Evolutionary conservation across 2,888 invertebrate species (phyloP).

Genomic region (Ischnus inquisitorius): DNA sequence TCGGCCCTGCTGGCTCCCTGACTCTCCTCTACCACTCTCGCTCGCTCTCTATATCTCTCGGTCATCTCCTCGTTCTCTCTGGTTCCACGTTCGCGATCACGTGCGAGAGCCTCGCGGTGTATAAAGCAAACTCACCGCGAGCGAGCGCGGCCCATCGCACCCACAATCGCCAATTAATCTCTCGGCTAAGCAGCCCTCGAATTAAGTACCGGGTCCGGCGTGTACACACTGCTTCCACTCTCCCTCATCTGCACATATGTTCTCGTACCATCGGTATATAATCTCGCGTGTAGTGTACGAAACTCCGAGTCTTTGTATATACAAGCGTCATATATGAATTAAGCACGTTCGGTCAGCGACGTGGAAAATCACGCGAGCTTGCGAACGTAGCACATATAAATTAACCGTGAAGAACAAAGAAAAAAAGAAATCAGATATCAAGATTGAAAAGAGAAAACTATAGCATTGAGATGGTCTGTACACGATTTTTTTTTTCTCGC

Average conservation of each 20-base stretch:
- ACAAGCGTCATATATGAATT: constrained; percentile 17
- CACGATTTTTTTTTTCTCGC: background rate
- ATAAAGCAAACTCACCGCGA: constrained; percentile 71
- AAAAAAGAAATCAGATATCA: background rate
- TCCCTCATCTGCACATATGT: constrained; percentile 28
- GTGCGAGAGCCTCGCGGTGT: constrained; percentile 58
- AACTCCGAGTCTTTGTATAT: background rate
- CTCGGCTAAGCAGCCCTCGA: constrained; percentile 80
- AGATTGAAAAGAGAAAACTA: background rate
- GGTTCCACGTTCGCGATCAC: constrained; percentile 58
- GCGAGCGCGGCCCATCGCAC: constrained; percentile 76
- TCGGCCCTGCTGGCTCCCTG: constrained; percentile 70
- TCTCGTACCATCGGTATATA: background rate
- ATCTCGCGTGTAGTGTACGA: background rate
- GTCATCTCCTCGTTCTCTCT: constrained; percentile 30
- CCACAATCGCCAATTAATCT: constrained; percentile 84
- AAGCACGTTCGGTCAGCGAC: constrained; percentile 6
- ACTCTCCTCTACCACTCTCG: constrained; percentile 55
- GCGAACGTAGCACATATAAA: background rate
- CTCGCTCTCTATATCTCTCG: constrained; percentile 29
- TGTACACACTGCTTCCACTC: constrained; percentile 47
- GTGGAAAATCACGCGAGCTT: constrained; percentile 15
- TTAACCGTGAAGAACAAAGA: background rate
- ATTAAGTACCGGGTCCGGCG: constrained; percentile 76
- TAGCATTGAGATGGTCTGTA: background rate